Evolutionary conservation across 2,797 vertebrate genomes (phyloP).

Genomic region (Etheostoma nigrum): DNA sequence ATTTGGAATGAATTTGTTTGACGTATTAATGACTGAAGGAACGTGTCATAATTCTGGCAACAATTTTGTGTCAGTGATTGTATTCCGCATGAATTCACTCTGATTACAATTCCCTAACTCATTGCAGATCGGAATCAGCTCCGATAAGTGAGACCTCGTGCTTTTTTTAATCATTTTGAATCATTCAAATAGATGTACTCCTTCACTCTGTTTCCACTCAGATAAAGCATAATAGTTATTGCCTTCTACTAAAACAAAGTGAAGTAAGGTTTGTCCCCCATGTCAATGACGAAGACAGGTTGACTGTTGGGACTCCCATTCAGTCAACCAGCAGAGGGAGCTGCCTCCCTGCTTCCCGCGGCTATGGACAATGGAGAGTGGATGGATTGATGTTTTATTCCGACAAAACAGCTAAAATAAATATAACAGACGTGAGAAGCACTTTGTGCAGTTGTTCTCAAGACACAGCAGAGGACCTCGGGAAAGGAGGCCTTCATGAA

Average conservation of each 20-base stretch:
- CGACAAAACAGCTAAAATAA: conserved; percentile 30
- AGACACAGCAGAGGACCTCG: conserved; percentile 27
- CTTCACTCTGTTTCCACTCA: conserved; percentile 8
- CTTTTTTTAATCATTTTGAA: conserved; percentile 8
- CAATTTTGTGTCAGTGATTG: neutral
- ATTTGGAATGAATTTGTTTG: conserved; percentile 15
- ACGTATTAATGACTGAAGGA: conserved; percentile 16
- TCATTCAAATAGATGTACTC: conserved; percentile 12
- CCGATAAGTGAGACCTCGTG: neutral
- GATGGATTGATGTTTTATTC: conserved; percentile 36
- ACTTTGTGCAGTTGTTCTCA: conserved; percentile 19
- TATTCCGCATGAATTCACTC: conserved; percentile 28
- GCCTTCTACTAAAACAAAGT: conserved; percentile 12
- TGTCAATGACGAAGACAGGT: conserved; percentile 7
- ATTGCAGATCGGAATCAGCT: conserved; percentile 5
- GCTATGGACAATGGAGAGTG: conserved; percentile 58
- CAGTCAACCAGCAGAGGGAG: conserved; percentile 63
- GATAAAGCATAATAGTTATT: conserved; percentile 14
- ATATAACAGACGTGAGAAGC: conserved; percentile 7
- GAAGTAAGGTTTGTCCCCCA: neutral
- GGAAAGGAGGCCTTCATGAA: conserved; percentile 52
- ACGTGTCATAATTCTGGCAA: conserved; percentile 13
- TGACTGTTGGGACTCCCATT: neutral
- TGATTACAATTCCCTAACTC: conserved; percentile 4
- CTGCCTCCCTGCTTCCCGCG: conserved; percentile 65